phyloP scores from a whole-genome alignment of 2,113 vertebrate genomes.

The Phalacrocorax pelagicus region DNA sequence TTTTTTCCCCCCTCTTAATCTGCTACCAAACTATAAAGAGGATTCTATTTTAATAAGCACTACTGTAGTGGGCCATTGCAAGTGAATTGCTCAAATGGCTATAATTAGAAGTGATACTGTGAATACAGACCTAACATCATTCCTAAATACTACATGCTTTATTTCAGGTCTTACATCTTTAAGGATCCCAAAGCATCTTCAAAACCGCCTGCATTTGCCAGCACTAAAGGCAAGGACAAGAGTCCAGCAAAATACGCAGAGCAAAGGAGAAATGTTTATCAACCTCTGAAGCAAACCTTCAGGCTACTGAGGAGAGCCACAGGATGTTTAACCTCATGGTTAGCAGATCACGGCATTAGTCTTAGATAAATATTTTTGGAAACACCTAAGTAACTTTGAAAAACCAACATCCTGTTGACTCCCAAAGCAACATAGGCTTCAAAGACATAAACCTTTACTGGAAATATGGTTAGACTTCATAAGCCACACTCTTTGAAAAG shows the following conservation, averaged over 20 bases:
- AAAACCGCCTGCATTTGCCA: background rate
- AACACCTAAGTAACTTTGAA: background rate
- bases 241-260: background rate
- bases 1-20: background rate
- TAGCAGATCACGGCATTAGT: background rate
- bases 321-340: background rate
- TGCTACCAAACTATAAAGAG: background rate
- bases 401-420: background rate
- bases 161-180: conserved; percentile 18
- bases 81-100: background rate
- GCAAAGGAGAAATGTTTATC: background rate
- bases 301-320: background rate
- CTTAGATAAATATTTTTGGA: background rate
- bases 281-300: background rate
- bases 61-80: background rate
- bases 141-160: background rate
- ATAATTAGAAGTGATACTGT: background rate
- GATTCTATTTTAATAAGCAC: conserved; percentile 15
- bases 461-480: background rate
- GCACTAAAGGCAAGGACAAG: background rate
- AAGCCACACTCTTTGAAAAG: background rate
- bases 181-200: conserved; percentile 17
- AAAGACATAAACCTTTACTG: background rate
- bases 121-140: background rate
- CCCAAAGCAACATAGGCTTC: background rate